phyloP scores from a whole-genome alignment of 2,113 vertebrate genomes.

The Blennius ocellaris region DNA sequence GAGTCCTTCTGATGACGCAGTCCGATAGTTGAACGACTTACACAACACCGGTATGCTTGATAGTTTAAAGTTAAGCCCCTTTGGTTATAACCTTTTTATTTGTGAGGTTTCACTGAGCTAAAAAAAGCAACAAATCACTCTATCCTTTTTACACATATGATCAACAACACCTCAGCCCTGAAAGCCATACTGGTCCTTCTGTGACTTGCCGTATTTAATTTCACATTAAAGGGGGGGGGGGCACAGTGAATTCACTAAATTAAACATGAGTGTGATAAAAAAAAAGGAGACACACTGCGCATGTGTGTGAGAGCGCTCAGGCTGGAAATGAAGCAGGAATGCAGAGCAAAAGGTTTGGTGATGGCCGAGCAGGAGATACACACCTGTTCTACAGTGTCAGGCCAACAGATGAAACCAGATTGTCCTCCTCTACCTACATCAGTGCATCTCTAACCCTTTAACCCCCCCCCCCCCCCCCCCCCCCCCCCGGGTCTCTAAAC shows the following conservation, averaged over 20 bases:
- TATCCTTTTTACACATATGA: background rate
- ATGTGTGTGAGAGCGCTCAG: background rate
- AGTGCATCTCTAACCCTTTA: slow-evolving; percentile 59
- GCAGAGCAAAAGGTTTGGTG: background rate
- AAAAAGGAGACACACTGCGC: background rate
- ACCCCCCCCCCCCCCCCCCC: slow-evolving; percentile 35
- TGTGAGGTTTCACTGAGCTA: background rate
- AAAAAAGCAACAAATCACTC: background rate
- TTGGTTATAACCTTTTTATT: background rate
- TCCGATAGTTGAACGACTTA: background rate
- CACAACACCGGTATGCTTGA: background rate
- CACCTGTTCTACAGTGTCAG: slow-evolving; percentile 62
- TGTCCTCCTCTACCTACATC: slow-evolving; percentile 63
- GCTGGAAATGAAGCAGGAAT: background rate
- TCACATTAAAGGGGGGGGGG: slow-evolving; percentile 6
- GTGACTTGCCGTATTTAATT: slow-evolving; percentile 50
- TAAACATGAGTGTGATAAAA: slow-evolving; percentile 22
- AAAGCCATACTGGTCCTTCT: slow-evolving; percentile 24
- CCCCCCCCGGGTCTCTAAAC: slow-evolving; percentile 37
- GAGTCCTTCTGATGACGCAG: background rate
- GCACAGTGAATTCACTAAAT: slow-evolving; percentile 26
- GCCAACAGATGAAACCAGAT: slow-evolving; percentile 16
- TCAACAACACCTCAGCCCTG: background rate
- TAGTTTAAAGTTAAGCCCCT: background rate
- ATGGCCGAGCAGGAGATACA: slow-evolving; percentile 19